Base-by-base conservation (phyloP, 2,888 invertebrate species). In the Zhuqinia jingwanae region DNA sequence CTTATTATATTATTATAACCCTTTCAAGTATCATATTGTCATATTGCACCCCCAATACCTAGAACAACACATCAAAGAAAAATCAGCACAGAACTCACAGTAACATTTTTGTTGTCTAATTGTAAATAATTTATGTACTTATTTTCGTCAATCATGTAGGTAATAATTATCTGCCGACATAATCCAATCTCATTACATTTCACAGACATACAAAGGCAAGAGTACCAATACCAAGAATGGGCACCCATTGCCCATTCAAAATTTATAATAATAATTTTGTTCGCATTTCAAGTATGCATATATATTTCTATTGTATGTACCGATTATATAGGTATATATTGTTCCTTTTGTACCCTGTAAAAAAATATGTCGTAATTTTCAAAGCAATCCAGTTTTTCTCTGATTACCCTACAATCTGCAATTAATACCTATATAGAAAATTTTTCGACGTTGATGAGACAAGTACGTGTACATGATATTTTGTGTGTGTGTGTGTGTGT, bases 331-430 rank as follows among this genome's bases (percentile, higher is more conserved):
- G n/a, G n/a, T n/a, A n/a, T n/a, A n/a, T 36, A 22, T 3, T 22
- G 50, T 50, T 1, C 73, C 50, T 47, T 73, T 50, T 50, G 15
- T 27, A 47, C 20, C 42, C 2, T 20, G 10, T n/a, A 20, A 58
- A 70, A 36, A 65, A 36, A 47, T 50, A 15, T 73, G 47, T 50
- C 25, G 75, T 75, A 56, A 75, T 75, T 75, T 75, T 75, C 75
- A 75, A 75, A 56, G 53, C 75, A 75, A 75, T 75, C 75, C 56
- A 75, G 75, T 75, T 75, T 75, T 75, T 56, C 1, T 11, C 15
- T 75, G 75, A 75, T 75, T 75, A 56, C 65, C 3, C 11, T 13
- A 11, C 65, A 68, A 42, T 47, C 3, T 36, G 36, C 8, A 36
- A 73, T 73, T n/a, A 47, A 50, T 73, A 27, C 27, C 73, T 73